Evolutionary conservation across 1,140 invertebrate species (phyloP), one percentile per base, ranked within the genome.

Genomic region (Pomphorhynchus laevis): DNA sequence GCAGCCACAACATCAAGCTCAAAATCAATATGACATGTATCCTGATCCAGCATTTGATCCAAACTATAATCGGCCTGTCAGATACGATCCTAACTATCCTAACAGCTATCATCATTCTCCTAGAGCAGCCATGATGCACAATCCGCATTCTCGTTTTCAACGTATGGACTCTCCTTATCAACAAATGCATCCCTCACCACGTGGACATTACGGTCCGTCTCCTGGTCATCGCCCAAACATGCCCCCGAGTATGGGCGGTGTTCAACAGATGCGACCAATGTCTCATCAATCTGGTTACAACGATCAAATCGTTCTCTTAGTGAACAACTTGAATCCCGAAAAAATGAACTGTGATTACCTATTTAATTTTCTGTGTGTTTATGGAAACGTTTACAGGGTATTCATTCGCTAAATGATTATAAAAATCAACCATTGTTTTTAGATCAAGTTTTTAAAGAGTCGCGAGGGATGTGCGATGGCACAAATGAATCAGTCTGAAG

Each of bases 391-490:
- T 45, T 70, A 79, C 37, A 69, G 77, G 66, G 79, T 91, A 59
- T 68, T 70, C 52, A 35, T n/a, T 35, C 36, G 18, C 5, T 34
- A 12, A 35, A 14, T 21, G 8, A 9, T 8, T 20, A 38, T 29
- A 18, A 24, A 25, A 25, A 21, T n/a, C 9, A 17, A 16, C 44
- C 4, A 16, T 47, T 45, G 20, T 51, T 64, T 58, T 4, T 57
- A 89, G 77, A 72, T 91, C 47, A 93, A 93, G 62, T 93, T 93
- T 59, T 63, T 95, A 54, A 89, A 86, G 62, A 86, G 75, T 39
- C 93, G 93, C 62, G 79, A 89, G 52, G 84, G 84, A 38, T 84
- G 80, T 41, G 82, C 82, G n/a, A 95, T 98, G 82, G 74, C 93
- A 43, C 80, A 95, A 56, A 82, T 98, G 77, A 80, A 80, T 11